Percentiles rank a stretch among this genome's conserved stretches.
phyloP scores from a whole-genome alignment of 2,113 vertebrate species.

The Numida meleagris region DNA sequence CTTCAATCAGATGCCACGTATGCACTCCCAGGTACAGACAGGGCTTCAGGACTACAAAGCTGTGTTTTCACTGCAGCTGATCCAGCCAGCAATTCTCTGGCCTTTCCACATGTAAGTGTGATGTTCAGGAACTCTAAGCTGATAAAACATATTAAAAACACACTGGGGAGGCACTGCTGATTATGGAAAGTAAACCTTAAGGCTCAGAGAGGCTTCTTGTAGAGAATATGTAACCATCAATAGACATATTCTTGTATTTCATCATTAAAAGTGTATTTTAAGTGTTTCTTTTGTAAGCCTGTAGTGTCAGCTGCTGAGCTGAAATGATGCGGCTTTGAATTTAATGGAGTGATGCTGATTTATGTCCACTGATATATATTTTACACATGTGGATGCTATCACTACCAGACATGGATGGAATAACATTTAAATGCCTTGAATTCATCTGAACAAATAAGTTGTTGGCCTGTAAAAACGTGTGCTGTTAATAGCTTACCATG shows the following conservation, averaged over 20 bases:
- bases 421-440: not conserved
- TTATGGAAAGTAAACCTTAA: not conserved
- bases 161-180: not conserved
- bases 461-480: not conserved
- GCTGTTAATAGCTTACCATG: not conserved
- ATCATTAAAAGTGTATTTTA: not conserved
- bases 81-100: not conserved
- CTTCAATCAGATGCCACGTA: accelerated
- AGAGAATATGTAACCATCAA: not conserved
- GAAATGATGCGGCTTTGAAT: not conserved
- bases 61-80: not conserved
- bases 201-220: not conserved
- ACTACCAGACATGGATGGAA: not conserved
- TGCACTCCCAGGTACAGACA: accelerated
- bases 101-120: not conserved
- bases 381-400: not conserved
- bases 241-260: not conserved
- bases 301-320: not conserved
- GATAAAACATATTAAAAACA: not conserved
- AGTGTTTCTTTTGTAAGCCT: not conserved
- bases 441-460: not conserved
- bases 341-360: not conserved
- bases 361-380: not conserved
- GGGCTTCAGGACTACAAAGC: not conserved
- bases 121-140: not conserved